phyloP scores from a whole-genome alignment of 2,888 invertebrate species.

The Argyra leucocephala region DNA sequence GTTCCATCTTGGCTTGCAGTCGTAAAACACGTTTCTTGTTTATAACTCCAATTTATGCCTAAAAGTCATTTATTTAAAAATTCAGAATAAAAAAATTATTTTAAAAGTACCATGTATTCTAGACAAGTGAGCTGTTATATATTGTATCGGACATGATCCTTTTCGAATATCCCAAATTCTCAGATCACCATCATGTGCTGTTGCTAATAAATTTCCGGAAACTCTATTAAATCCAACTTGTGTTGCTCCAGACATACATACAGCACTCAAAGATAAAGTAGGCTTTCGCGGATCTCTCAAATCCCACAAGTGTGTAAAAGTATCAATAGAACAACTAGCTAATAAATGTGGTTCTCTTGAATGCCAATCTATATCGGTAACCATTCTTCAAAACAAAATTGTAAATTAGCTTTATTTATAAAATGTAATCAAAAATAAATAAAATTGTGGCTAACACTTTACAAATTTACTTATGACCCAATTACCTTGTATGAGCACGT shows the following conservation, averaged over 20 bases:
- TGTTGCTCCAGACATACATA: constrained; percentile 79
- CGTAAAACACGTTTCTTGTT: constrained; percentile 71
- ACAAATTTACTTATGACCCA: no score
- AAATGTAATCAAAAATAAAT: background rate
- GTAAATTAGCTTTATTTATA: no score
- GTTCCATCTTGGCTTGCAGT: constrained; percentile 93
- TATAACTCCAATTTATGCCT: constrained; percentile 89
- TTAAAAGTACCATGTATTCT: background rate
- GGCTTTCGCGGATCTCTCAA: constrained; percentile 77
- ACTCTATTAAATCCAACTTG: constrained; percentile 91
- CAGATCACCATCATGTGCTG: constrained; percentile 91
- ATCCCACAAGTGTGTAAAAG: constrained; percentile 91
- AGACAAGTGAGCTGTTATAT: constrained; percentile 79
- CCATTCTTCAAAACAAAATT: constrained; percentile 50
- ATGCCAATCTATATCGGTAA: constrained; percentile 90
- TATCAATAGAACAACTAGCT: constrained; percentile 88
- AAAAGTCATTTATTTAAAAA: constrained; percentile 33
- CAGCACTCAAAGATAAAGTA: constrained; percentile 72
- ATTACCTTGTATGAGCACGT: constrained; percentile 58
- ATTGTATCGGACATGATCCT: constrained; percentile 75
- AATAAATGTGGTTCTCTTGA: constrained; percentile 62
- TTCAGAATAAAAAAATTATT: constrained; percentile 6
- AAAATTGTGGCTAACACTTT: no score
- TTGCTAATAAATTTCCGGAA: constrained; percentile 74
- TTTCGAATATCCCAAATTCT: constrained; percentile 93